Percentiles rank a stretch among this genome's conserved stretches.
These are phyloP conservation scores for Anas georgica DNA, from an alignment of 2,797 vertebrate genomes.

Conservation along the genomic window DNA sequence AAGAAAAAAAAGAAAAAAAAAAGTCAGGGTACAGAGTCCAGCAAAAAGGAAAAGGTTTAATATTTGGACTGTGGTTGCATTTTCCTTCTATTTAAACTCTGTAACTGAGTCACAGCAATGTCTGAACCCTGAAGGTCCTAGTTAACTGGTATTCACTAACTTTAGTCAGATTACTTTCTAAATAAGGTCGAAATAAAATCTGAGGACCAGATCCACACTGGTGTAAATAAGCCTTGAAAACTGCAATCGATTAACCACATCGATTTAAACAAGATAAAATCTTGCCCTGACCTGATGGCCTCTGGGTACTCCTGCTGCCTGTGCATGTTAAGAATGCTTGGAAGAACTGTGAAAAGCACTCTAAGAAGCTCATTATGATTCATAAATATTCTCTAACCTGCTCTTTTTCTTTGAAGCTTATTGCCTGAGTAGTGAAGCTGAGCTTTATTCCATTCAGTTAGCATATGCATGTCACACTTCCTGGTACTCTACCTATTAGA, in stretches of 20 bases:
- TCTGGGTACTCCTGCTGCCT: background rate
- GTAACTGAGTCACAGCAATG: background rate
- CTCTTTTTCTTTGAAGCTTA: background rate
- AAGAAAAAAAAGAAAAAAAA: background rate
- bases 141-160: background rate
- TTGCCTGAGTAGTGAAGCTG: background rate
- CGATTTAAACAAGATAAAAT: background rate
- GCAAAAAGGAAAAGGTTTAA: background rate
- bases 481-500: background rate
- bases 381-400: background rate
- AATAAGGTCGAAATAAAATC: slow-evolving; percentile 7
- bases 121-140: background rate
- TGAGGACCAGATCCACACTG: background rate
- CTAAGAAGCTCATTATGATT: background rate
- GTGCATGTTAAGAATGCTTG: background rate
- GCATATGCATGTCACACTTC: background rate
- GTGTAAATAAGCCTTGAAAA: background rate
- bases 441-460: background rate
- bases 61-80: background rate
- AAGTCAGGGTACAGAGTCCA: background rate
- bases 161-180: background rate
- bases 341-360: background rate
- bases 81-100: background rate
- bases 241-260: background rate
- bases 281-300: background rate